phyloP scores from a whole-genome alignment of 2,797 vertebrate species.

The Erethizon dorsatum region DNA sequence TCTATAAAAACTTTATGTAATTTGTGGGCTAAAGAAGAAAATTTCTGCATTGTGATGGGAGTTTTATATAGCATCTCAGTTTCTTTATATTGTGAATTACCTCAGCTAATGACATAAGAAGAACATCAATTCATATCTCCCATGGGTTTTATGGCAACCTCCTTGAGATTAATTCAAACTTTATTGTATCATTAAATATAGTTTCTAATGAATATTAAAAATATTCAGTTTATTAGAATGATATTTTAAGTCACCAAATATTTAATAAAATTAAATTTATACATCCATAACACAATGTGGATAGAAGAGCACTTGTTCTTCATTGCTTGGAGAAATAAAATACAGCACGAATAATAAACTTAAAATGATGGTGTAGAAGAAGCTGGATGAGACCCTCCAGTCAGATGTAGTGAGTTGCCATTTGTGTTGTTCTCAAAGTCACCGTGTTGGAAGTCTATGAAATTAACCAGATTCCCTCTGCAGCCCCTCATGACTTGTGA shows the following conservation, averaged over 20 bases:
- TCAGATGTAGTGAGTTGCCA: slow-evolving; percentile 77
- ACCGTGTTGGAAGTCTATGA: slow-evolving; percentile 75
- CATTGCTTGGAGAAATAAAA: slow-evolving; percentile 75
- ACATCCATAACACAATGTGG: slow-evolving; percentile 41
- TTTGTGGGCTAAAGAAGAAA: slow-evolving; percentile 30
- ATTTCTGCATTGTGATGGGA: not conserved
- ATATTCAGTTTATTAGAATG: not conserved
- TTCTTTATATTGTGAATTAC: slow-evolving; percentile 58
- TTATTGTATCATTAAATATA: slow-evolving; percentile 30
- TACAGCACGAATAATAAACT: slow-evolving; percentile 80
- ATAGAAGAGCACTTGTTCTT: slow-evolving; percentile 49
- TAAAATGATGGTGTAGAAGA: slow-evolving; percentile 34
- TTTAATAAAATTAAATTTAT: slow-evolving; percentile 70
- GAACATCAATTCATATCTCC: not conserved
- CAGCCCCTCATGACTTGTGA: slow-evolving; percentile 67
- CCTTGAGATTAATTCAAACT: slow-evolving; percentile 50
- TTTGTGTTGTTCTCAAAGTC: slow-evolving; percentile 81
- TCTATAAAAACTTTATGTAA: slow-evolving; percentile 10
- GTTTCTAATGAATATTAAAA: slow-evolving; percentile 61
- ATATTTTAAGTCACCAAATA: slow-evolving; percentile 23
- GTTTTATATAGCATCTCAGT: not conserved
- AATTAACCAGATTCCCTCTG: slow-evolving; percentile 78
- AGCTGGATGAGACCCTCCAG: slow-evolving; percentile 83
- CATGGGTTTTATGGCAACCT: not conserved
- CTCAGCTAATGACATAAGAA: slow-evolving; percentile 27